phyloP scores from a whole-genome alignment of 2,113 vertebrate species.

The Naja naja region DNA sequence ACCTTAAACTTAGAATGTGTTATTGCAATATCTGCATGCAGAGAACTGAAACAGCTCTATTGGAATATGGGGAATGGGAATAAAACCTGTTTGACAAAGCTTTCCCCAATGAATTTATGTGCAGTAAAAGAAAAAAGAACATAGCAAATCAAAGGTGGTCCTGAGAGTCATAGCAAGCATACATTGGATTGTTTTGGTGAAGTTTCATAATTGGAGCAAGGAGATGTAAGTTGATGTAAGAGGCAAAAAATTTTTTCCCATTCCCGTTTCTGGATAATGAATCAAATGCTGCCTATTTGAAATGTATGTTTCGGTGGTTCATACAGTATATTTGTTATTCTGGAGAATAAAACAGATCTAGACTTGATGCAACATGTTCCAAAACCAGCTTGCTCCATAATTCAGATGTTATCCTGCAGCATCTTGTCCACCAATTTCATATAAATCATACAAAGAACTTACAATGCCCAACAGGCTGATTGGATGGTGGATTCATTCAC shows the following conservation, averaged over 20 bases:
- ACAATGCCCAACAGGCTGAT: background rate
- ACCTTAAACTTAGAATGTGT: background rate
- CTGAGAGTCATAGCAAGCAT: background rate
- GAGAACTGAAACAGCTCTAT: background rate
- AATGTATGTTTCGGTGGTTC: background rate
- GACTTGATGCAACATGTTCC: background rate
- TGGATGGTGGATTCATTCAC: background rate
- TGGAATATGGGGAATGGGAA: background rate
- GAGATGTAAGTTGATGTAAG: background rate
- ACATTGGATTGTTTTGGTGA: background rate
- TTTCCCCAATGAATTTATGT: background rate
- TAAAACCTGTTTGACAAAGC: background rate
- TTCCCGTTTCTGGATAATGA: background rate
- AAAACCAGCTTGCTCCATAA: background rate
- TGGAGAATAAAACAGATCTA: background rate
- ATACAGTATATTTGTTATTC: background rate
- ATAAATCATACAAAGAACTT: background rate
- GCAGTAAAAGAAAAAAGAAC: background rate
- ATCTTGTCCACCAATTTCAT: background rate
- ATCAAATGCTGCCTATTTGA: background rate
- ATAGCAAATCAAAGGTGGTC: background rate
- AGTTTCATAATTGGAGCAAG: background rate
- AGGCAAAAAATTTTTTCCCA: background rate
- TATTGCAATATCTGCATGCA: background rate
- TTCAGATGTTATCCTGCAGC: background rate